These are phyloP conservation scores for Metallyticus violacea DNA, from an alignment of 2,888 invertebrate species.

Conservation along the genomic window DNA sequence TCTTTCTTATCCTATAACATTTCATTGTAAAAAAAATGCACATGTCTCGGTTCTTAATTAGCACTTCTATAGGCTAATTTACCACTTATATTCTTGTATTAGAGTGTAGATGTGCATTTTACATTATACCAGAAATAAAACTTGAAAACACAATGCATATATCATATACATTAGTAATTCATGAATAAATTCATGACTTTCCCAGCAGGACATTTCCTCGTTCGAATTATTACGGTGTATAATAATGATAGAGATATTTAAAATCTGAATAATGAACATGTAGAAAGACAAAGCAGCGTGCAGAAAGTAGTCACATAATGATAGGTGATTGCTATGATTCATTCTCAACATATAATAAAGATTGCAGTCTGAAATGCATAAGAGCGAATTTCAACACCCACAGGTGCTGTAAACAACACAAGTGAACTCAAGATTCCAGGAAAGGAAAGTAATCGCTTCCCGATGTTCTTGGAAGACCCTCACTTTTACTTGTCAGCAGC, in stretches of 20 bases:
- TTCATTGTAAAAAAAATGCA: no score
- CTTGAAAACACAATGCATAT: no score
- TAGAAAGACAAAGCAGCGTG: not conserved
- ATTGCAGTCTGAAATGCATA: not conserved
- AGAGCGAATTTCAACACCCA: not conserved
- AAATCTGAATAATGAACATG: not conserved
- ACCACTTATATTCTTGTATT: no score
- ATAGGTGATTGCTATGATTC: not conserved
- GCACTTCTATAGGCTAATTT: no score
- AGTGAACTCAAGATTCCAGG: not conserved
- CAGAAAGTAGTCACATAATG: not conserved
- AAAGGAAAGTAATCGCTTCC: not conserved
- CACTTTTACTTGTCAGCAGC: not conserved
- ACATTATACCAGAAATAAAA: no score
- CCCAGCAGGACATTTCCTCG: not conserved
- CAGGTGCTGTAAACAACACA: not conserved
- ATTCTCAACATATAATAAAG: not conserved
- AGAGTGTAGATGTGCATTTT: no score
- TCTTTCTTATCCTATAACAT: no score
- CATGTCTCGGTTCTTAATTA: no score
- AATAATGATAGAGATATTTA: not conserved
- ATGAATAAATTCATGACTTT: not conserved
- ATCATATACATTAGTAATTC: not conserved
- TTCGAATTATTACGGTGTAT: not conserved
- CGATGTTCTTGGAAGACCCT: not conserved